A percentile compares a stretch with the other conserved stretches of the same genome.
Conservation (phyloP, 2,888 invertebrate genomes). For the Luffia ferchaultella region DNA sequence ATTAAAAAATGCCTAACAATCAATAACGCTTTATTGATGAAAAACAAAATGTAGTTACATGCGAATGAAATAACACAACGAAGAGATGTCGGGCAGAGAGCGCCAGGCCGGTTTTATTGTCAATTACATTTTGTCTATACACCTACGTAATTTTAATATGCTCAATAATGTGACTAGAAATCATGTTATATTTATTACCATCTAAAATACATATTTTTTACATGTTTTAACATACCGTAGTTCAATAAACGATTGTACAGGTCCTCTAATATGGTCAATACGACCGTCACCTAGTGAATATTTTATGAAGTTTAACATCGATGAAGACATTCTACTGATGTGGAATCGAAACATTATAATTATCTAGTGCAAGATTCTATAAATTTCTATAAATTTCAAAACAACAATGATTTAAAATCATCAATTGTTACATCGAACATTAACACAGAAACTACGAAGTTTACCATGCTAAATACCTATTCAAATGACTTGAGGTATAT, state of each 20-base stretch:
- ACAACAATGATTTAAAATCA: conserved; percentile 43
- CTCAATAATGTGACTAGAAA: conserved; percentile 68
- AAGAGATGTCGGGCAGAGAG: conserved; percentile 13
- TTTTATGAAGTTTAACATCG: neutral
- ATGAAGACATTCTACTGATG: neutral
- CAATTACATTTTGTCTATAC: conserved; percentile 54
- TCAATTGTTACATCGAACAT: conserved; percentile 22
- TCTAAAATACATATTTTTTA: conserved; percentile 33
- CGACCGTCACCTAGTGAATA: neutral
- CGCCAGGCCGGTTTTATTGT: conserved; percentile 62
- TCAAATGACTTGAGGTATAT: neutral
- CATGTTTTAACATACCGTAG: neutral
- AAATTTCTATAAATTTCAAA: conserved; percentile 23
- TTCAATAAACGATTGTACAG: neutral
- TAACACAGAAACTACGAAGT: neutral
- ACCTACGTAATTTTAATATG: conserved; percentile 50
- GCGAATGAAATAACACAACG: neutral
- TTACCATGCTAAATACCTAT: neutral
- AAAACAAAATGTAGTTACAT: no score
- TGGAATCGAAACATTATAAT: neutral
- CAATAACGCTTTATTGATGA: no score
- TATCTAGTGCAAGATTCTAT: conserved; percentile 1
- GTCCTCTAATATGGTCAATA: neutral
- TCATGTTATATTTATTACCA: conserved; percentile 60
- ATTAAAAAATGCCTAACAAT: no score